Conservation (phyloP, 2,888 invertebrate species). For the Hyposoter didymator region DNA sequence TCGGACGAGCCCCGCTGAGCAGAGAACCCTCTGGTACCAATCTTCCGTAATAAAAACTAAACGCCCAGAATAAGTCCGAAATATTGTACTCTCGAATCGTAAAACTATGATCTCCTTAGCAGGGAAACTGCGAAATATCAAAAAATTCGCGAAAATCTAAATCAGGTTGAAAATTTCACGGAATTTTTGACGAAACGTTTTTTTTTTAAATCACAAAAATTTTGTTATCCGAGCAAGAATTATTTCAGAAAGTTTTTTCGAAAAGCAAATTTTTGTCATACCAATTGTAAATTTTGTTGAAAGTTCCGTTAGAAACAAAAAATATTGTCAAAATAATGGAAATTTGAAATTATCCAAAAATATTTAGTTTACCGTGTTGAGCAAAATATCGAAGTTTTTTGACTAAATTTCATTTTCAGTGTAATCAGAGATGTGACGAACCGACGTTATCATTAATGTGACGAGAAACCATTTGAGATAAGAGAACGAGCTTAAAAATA, state of each 20-base stretch:
- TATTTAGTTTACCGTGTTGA: no score
- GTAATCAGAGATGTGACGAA: neutral
- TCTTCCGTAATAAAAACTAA: conserved; percentile 34
- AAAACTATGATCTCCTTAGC: conserved; percentile 2
- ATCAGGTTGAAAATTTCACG: neutral
- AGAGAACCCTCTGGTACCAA: conserved; percentile 50
- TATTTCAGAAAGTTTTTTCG: no score
- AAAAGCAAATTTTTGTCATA: no score
- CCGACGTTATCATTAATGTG: neutral
- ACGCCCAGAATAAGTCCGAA: conserved; percentile 33
- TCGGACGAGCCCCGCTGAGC: conserved; percentile 22
- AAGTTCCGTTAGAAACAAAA: no score
- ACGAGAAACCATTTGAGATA: neutral
- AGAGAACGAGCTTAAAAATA: neutral
- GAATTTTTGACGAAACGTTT: no score
- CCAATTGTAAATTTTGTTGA: no score
- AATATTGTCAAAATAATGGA: no score
- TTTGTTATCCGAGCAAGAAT: no score
- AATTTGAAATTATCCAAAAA: no score
- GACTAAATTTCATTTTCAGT: no score
- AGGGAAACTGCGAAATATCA: neutral
- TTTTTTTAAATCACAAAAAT: no score
- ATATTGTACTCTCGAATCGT: conserved; percentile 11
- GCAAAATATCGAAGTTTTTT: no score
- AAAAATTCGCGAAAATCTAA: neutral